A percentile compares a stretch with the other conserved stretches of the same genome.
Evolutionary conservation across 2,888 invertebrate genomes (phyloP).

Genomic region (Drosophila longiperda): DNA sequence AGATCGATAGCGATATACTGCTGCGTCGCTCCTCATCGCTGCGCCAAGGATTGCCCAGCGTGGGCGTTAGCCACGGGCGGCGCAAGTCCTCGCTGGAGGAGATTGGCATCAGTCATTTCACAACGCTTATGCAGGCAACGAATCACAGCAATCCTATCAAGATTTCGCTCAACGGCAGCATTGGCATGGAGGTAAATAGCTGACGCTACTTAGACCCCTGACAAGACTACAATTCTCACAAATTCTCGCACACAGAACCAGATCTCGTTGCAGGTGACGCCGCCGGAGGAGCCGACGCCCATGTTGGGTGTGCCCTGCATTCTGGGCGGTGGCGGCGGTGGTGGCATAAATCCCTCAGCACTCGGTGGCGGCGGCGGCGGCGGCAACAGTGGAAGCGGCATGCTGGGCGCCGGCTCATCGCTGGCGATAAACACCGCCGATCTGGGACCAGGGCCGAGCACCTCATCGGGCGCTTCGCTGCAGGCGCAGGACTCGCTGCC

Average conservation of each 20-base stretch:
- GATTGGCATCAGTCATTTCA: slow-evolving; percentile 93
- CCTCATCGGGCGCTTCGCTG: slow-evolving; percentile 84
- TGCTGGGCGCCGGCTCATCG: slow-evolving; percentile 82
- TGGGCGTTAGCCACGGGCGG: slow-evolving; percentile 86
- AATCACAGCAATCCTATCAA: slow-evolving; percentile 92
- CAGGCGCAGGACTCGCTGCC: slow-evolving; percentile 85
- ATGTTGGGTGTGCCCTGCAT: slow-evolving; percentile 84
- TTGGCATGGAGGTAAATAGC: slow-evolving; percentile 89
- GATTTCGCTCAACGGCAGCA: slow-evolving; percentile 93
- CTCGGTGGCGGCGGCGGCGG: slow-evolving; percentile 78
- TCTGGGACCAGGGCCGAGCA: slow-evolving; percentile 85
- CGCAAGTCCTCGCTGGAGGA: slow-evolving; percentile 94
- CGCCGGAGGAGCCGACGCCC: slow-evolving; percentile 87
- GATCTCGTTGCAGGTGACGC: slow-evolving; percentile 87
- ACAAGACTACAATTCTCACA: not conserved
- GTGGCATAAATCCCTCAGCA: slow-evolving; percentile 84
- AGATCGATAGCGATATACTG: slow-evolving; percentile 91
- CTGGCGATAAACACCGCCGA: slow-evolving; percentile 83
- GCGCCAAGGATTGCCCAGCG: slow-evolving; percentile 91
- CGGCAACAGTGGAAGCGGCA: slow-evolving; percentile 60
- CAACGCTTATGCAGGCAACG: slow-evolving; percentile 88
- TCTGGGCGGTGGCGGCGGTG: slow-evolving; percentile 76
- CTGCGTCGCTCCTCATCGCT: slow-evolving; percentile 93
- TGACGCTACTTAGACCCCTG: not conserved
- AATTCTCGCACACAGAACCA: slow-evolving; percentile 69